These are phyloP conservation scores for Macroteleia sp. DNA, from an alignment of 2,888 invertebrate genomes.

Conservation along the genomic window DNA sequence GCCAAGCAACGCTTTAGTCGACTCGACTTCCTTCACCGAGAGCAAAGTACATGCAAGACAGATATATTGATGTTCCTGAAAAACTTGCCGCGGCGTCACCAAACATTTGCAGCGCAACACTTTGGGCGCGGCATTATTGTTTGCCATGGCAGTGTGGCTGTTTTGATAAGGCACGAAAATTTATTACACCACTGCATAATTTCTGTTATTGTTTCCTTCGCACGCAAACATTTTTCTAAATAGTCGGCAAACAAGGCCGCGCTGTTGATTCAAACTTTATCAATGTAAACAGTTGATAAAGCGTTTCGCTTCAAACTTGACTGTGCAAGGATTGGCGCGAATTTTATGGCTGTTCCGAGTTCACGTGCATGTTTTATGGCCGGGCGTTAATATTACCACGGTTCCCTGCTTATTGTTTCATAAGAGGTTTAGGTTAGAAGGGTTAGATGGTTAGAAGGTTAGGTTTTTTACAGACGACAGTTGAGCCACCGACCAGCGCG, in stretches of 20 bases:
- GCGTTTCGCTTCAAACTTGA: not conserved
- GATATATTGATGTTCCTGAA: conserved; percentile 79
- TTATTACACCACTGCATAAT: conserved; percentile 22
- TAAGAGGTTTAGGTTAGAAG: conserved; percentile 5
- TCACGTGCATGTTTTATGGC: conserved; percentile 16
- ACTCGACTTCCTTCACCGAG: conserved; percentile 75
- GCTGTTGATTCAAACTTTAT: conserved; percentile 32
- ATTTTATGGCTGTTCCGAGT: conserved; percentile 3
- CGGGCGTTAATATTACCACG: conserved; percentile 17
- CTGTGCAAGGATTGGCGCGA: not conserved
- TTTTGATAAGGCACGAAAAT: conserved; percentile 50
- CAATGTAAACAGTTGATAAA: conserved; percentile 26
- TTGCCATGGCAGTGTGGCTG: conserved; percentile 16
- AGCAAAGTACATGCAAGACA: conserved; percentile 72
- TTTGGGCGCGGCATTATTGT: conserved; percentile 65
- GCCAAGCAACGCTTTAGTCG: conserved; percentile 80
- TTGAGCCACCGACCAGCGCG: no score
- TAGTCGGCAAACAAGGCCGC: conserved; percentile 1
- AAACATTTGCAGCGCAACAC: conserved; percentile 70
- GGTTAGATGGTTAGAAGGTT: no score
- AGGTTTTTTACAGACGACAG: conserved; percentile 25
- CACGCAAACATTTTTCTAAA: conserved; percentile 18
- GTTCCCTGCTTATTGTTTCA: conserved; percentile 20
- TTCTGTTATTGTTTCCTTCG: conserved; percentile 34
- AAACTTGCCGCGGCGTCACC: conserved; percentile 77